phyloP scores from a whole-genome alignment of 2,113 vertebrate genomes.

The Protobothrops mucrosquamatus region DNA sequence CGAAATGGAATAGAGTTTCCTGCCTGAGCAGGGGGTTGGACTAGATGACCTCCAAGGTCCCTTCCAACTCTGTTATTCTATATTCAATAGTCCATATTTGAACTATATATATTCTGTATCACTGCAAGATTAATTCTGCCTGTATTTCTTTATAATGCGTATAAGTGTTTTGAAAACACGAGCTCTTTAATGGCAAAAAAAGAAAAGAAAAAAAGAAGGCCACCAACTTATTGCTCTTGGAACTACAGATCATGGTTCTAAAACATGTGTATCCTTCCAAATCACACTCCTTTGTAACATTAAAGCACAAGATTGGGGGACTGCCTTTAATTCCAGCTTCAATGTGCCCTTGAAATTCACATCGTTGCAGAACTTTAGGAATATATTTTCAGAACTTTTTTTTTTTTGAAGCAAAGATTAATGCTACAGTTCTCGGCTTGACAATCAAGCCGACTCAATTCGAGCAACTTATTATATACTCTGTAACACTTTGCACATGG shows the following conservation, averaged over 20 bases:
- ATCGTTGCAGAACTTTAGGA: constrained; percentile 4
- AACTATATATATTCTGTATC: too few relatives aligned
- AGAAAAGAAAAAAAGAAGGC: background rate
- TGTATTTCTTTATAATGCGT: background rate
- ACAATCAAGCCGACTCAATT: constrained; percentile 44
- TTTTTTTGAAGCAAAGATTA: constrained; percentile 32
- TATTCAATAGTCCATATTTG: too few relatives aligned
- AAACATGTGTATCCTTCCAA: background rate
- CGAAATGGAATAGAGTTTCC: too few relatives aligned
- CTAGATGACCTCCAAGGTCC: too few relatives aligned
- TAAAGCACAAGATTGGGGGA: constrained; percentile 14
- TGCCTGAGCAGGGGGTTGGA: too few relatives aligned
- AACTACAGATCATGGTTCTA: background rate
- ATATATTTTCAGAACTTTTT: constrained; percentile 13
- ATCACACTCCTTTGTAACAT: background rate
- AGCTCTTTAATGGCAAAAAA: background rate
- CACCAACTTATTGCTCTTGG: background rate
- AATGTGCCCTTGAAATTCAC: constrained; percentile 31
- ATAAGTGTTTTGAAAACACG: background rate
- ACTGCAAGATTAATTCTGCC: background rate
- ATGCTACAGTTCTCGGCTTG: constrained; percentile 41
- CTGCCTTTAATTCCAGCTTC: constrained; percentile 5
- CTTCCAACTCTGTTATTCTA: too few relatives aligned
- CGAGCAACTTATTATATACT: constrained; percentile 41
- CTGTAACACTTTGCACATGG: constrained; percentile 32